Evolutionary conservation across 2,797 vertebrate species (phyloP).

Genomic region (Sebastes melanostomus): DNA sequence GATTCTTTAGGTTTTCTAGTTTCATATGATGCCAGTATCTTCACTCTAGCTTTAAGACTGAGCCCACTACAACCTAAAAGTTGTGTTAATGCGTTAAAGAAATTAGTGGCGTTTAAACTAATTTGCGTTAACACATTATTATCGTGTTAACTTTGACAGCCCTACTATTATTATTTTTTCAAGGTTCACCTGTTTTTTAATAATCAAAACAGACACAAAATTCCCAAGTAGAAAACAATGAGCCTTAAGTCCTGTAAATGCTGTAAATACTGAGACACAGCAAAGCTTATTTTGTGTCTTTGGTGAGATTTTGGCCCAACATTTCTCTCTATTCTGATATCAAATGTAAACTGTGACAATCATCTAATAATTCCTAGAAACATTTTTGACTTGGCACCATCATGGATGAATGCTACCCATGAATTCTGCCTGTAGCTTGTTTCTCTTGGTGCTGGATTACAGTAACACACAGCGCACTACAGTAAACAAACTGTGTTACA

Average conservation of each 20-base stretch:
- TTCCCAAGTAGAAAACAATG: neutral
- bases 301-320: neutral
- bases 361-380: neutral
- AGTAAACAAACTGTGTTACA: neutral
- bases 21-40: too few relatives aligned
- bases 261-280: neutral
- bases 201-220: neutral
- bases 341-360: neutral
- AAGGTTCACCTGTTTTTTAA: neutral
- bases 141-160: too few relatives aligned
- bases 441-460: slow-evolving; percentile 11
- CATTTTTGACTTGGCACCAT: neutral
- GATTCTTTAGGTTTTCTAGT: too few relatives aligned
- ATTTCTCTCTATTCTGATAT: neutral
- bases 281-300: neutral
- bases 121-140: too few relatives aligned
- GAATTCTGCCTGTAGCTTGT: neutral
- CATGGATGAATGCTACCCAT: neutral
- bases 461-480: neutral
- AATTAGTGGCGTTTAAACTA: too few relatives aligned
- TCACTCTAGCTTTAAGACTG: too few relatives aligned
- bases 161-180: neutral
- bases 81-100: too few relatives aligned
- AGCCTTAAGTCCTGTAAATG: neutral
- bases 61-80: too few relatives aligned